Conservation (phyloP, 2,113 vertebrate genomes). For the Pongo pygmaeus region DNA sequence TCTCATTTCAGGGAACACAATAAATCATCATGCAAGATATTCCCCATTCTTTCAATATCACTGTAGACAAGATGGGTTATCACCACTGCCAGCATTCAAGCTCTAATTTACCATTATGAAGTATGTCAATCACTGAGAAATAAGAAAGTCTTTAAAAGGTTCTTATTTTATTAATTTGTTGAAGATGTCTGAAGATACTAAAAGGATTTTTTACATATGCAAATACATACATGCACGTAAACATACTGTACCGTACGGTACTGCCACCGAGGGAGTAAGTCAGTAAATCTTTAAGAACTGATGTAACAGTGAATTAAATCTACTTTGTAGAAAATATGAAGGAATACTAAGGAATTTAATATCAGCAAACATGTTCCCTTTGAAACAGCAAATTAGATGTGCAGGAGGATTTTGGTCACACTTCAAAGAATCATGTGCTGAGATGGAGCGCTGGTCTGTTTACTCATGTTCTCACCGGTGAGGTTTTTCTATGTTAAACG, state of each 20-base stretch:
- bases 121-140: not conserved
- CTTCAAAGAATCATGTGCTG: slow-evolving; percentile 81
- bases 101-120: not conserved
- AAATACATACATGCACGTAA: not conserved
- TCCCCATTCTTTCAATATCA: not conserved
- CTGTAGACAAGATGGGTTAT: not conserved
- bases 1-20: slow-evolving; percentile 20
- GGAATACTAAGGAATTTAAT: slow-evolving; percentile 75
- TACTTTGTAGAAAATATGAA: slow-evolving; percentile 54
- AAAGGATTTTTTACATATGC: not conserved
- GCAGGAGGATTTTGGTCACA: slow-evolving; percentile 81
- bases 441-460: slow-evolving; percentile 80
- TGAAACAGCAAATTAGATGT: slow-evolving; percentile 84
- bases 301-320: slow-evolving; percentile 56
- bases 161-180: slow-evolving; percentile 2
- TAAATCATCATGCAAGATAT: not conserved
- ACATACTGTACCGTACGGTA: not conserved
- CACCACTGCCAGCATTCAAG: not conserved
- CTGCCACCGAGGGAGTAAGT: not conserved
- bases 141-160: not conserved
- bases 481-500: slow-evolving; percentile 80
- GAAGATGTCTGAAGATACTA: not conserved
- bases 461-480: slow-evolving; percentile 67
- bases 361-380: slow-evolving; percentile 79
- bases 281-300: slow-evolving; percentile 18